Base-by-base conservation (phyloP, 2,888 invertebrate species). In the Lasioglossum figueresi region DNA sequence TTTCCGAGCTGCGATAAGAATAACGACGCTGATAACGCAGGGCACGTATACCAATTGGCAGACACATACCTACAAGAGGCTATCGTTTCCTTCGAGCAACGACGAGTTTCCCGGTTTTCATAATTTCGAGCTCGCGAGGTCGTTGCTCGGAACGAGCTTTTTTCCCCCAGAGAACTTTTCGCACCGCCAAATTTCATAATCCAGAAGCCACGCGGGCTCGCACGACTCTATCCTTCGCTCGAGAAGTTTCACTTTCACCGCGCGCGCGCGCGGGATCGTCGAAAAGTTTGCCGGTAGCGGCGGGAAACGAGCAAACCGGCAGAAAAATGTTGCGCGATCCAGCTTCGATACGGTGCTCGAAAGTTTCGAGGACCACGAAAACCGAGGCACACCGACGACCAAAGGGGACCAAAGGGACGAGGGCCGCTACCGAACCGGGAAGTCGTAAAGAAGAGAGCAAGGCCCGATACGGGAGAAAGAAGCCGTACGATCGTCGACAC, bases 401-500 rank as follows among this genome's bases (percentile, higher is more conserved):
- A n/a, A 56, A 56, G 10, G 12, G 56, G n/a, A 56, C n/a, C n/a
- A 12, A 56, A 56, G n/a, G 31, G 63, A 31, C 63, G 63, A 63
- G 63, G 16, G 63, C 31, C 16, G 63, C 27, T 12, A 31, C 63
- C 31, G 1, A 12, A 56, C 12, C 37, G 87, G 85, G 82, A 88
- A 87, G 78, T 79, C 82, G 86, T 84, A 83, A 85, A 86, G 84
- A 89, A 85, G 79, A 23, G 79, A 66, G 37, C 37, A 66, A 27
- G 56, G 56, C 27, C 83, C 80, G 80, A 80, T 83, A 86, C 80
- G 79, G 82, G 85, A 75, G 85, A 84, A 87, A 86, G 92, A 92
- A 92, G 91, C 92, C 92, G 45, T 90, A 92, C 70, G 84, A 92
- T 89, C 87, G 88, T 80, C 73, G 71, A 87, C 86, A 81, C 80